Evolutionary conservation across 2,113 vertebrate species (phyloP), one percentile per base, ranked within the genome.

Genomic region (Tetraodon nigroviridis): DNA sequence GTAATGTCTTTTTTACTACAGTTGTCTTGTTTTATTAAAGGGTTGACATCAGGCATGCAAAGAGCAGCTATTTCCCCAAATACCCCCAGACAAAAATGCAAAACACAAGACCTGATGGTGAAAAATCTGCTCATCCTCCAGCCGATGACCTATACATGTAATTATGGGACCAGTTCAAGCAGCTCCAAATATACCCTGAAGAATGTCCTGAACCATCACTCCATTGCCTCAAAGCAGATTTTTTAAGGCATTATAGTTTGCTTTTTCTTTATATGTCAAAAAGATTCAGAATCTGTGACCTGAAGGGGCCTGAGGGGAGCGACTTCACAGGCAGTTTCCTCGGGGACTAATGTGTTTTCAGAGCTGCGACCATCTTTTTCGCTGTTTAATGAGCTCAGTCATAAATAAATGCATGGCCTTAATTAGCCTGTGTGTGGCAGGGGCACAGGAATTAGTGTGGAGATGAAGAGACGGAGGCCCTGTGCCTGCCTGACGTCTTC

Each of bases 361-460:
- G 82, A 82, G 77, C 73, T 61, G 78, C 80, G 64, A 87, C 81
- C 85, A 85, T 86, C 81, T 82, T 80, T 82, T 84, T 75, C 73
- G 50, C 78, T 82, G 79, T 76, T 75, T 89, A 90, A 89, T 87
- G 89, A 90, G 87, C 86, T 75, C 81, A 70, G 84, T 89, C 87
- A 89, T 88, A 89, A 91, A 91, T 90, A 90, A 90, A 91, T 89
- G 87, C 87, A 90, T 90, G 86, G 76, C 84, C 86, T 85, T 90
- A 90, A 90, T 91, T 91, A 90, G 85, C 84, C 84, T 81, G 84
- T 54, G 76, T 87, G 84, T 84, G 79, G 75, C 68, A 70, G 81
- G 82, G 76, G 76, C 71, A 72, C 67, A 69, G 74, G 79, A 76
- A 84, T 82, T 81, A 79, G 80, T 46, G 78, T 65, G 80, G 73